Conservation (phyloP, 1,140 invertebrate genomes). For the Agraylea sexmaculata region DNA sequence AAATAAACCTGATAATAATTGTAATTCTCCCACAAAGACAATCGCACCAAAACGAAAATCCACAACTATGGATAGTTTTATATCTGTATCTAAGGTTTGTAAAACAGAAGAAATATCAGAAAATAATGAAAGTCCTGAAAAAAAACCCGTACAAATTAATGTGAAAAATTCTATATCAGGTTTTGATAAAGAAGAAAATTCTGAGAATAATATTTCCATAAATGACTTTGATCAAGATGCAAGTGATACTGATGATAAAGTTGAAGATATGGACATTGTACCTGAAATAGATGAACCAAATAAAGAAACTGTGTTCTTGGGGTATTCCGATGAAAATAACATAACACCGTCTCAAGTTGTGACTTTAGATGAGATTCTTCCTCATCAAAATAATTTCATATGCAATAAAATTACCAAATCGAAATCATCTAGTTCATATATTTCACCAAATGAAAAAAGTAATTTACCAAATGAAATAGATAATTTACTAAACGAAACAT, state of each 20-base stretch:
- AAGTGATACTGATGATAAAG: conserved; percentile 3
- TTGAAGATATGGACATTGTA: conserved; percentile 16
- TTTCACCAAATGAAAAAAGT: not conserved
- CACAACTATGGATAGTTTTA: conserved; percentile 16
- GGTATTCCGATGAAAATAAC: conserved; percentile 23
- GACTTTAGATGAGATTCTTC: conserved; percentile 26
- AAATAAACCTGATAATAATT: conserved; percentile 21
- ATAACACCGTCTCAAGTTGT: conserved; percentile 33
- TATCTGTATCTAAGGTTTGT: conserved; percentile 21
- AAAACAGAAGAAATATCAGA: conserved; percentile 9
- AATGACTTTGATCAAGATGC: conserved; percentile 6
- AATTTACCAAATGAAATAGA: not conserved
- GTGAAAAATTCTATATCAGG: not conserved
- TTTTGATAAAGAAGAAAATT: not conserved
- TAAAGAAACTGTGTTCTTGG: conserved; percentile 30
- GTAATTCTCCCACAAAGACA: conserved; percentile 14
- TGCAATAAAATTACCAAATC: conserved; percentile 1
- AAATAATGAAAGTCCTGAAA: not conserved
- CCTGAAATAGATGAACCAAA: conserved; percentile 13
- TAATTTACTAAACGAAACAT: not conserved
- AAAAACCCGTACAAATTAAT: not conserved
- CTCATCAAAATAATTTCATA: not conserved
- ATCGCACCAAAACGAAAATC: conserved; percentile 19
- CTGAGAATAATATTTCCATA: not conserved
- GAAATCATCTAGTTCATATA: not conserved